Conservation (phyloP, 2,888 invertebrate species). For the Caenorhabditis sp. region DNA sequence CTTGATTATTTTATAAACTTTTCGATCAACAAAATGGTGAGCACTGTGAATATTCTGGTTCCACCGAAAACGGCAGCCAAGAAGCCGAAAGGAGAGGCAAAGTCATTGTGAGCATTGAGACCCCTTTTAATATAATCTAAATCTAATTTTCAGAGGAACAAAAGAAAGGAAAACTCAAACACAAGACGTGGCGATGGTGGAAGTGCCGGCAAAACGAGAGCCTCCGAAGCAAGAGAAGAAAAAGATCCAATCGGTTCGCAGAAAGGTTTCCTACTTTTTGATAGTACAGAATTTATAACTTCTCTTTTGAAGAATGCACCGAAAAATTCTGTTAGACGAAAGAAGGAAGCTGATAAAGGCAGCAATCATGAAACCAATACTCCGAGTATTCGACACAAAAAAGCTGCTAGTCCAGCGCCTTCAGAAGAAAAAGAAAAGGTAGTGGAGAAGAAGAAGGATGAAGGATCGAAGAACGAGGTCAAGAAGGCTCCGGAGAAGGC, state of each 20-base stretch:
- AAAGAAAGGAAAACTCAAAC: background rate
- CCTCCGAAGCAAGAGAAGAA: conserved; percentile 31
- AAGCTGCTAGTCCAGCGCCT: background rate
- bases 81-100: conserved; percentile 7
- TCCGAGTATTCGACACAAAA: background rate
- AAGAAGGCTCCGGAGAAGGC: background rate
- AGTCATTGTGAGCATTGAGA: conserved; percentile 3
- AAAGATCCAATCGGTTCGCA: background rate
- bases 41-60: conserved; percentile 2
- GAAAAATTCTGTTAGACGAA: conserved; percentile 5
- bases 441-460: conserved; percentile 6
- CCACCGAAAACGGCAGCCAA: background rate
- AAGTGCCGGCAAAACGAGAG: conserved; percentile 27
- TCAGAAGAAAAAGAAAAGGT: conserved; percentile 10
- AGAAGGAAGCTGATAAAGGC: background rate
- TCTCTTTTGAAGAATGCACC: background rate
- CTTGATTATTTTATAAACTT: background rate
- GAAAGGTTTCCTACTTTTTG: background rate
- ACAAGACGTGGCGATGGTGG: conserved; percentile 6
- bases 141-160: background rate
- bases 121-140: background rate
- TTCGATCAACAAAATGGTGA: background rate
- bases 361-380: background rate
- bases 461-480: background rate
- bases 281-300: background rate